A percentile compares a stretch with the other conserved stretches of the same genome.
phyloP scores from a whole-genome alignment of 2,888 invertebrate species.

The Drosophila kanekoi region DNA sequence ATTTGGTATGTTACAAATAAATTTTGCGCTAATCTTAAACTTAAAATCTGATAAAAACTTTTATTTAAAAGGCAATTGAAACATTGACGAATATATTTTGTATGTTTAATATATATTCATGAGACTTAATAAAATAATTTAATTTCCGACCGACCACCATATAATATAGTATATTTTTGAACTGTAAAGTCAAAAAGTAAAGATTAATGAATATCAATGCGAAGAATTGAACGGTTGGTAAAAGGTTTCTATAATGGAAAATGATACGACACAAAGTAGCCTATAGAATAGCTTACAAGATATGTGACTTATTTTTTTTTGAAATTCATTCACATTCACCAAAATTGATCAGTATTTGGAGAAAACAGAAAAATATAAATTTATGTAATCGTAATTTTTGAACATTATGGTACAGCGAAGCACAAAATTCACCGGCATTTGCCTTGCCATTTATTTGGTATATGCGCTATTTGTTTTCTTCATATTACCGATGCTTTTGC shows the following conservation, averaged over 20 bases:
- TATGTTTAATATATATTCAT: no score
- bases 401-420: slow-evolving; percentile 47
- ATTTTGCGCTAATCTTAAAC: slow-evolving; percentile 20
- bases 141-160: no score
- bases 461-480: slow-evolving; percentile 58
- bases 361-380: neutral
- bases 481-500: slow-evolving; percentile 60
- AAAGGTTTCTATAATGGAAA: no score
- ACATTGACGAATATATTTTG: no score
- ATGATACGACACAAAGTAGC: neutral
- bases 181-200: no score
- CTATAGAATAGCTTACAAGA: neutral
- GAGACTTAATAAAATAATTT: no score
- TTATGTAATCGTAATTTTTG: neutral
- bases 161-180: no score
- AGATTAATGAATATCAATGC: no score
- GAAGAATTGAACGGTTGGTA: no score
- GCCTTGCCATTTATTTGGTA: slow-evolving; percentile 53
- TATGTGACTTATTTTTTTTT: neutral
- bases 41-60: neutral
- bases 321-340: neutral
- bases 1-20: slow-evolving; percentile 55
- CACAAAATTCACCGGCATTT: slow-evolving; percentile 56
- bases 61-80: neutral
- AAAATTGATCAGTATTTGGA: neutral